Evolutionary conservation across 2,888 invertebrate genomes (phyloP), one percentile per base, ranked within the genome.

Genomic region (Crematogaster levior): DNA sequence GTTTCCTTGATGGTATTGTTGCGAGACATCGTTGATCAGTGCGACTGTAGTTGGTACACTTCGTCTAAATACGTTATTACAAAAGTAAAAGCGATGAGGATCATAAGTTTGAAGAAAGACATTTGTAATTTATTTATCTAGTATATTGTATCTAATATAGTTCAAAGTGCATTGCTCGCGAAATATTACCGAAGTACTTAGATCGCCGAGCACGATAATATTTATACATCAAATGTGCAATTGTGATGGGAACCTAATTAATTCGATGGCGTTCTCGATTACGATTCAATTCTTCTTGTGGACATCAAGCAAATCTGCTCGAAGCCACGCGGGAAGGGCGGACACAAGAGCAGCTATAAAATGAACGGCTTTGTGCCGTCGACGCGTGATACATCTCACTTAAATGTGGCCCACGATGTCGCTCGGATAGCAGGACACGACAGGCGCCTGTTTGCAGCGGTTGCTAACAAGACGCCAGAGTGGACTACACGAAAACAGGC

Each of bases 321-420:
- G 43, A 51, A 53, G 46, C 61, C 81, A 68, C 65, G 66, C n/a
- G 48, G n/a, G 34, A 84, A 66, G 74, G 40, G 3, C 68, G 30
- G 68, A n/a, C 72, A 53, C 37, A 40, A 72, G 3, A 34, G 48
- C 60, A 66, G 48, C 61, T 70, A 74, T 81, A 74, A 66, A 30
- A 79, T 56, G 60, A 68, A 61, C 37, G 70, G 70, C 79, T 81
- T 83, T 81, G 80, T 74, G 77, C 81, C 74, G 83, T 83, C 77
- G 53, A 58, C 72, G 75, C 43, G 77, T 70, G 88, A 88, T 88
- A 85, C 85, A 75, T 88, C 88, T 89, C 85, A 83, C 79, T 87
- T 81, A 87, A 74, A 81, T 81, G 46, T 65, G 58, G 40, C 40
- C 40, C 79, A 51, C 73, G 73, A 77, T 84, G 77, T 75, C 61